Evolutionary conservation across 2,888 invertebrate species (phyloP), one percentile per base, ranked within the genome.

Genomic region (Drosophila multiciliata): DNA sequence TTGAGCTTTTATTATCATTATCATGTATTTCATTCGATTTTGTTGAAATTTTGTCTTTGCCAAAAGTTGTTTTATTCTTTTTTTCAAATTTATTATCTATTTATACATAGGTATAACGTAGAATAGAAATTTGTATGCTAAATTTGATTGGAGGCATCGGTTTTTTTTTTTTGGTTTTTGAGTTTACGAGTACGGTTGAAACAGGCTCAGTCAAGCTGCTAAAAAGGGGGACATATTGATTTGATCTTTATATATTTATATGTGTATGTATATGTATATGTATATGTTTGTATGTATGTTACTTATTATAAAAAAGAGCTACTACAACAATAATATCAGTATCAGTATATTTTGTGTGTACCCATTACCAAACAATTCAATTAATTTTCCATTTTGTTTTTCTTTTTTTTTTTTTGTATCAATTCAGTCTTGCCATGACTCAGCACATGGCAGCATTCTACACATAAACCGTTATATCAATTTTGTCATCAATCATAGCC

Each of bases 251-350:
- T 75, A 59, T 75, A 59, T 75, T 59, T 53, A 48, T 35, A 15
- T 53, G 32, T 26, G 48, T 58, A 58, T 59, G 48, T n/a, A 59
- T 59, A 48, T 45, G 5, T n/a, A 29, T 55, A 40, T 40, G n/a
- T 64, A 57, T 54, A 26, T 63, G 42, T 64, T 35, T 67, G 45
- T 73, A 45, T 75, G 63, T 70, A 29, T 57, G 69, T 70, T 75
- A 59, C 72, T 73, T 63, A 68, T 54, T 65, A 58, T 73, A 77
- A 89, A 86, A 87, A 87, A 75, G 83, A 78, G 53, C 83, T 86
- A 88, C 87, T 83, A 87, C 89, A 90, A 89, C 88, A 85, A 82
- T 89, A 81, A 87, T 91, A 88, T 91, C 82, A 79, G 75, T 84
- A 84, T 87, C 83, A 69, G 45, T 29, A 33, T 49, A 17, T 69